A percentile compares a stretch with the other conserved stretches of the same genome.
These are phyloP conservation scores for Sitta carolinensis DNA, from an alignment of 2,797 vertebrate species.

Conservation along the genomic window DNA sequence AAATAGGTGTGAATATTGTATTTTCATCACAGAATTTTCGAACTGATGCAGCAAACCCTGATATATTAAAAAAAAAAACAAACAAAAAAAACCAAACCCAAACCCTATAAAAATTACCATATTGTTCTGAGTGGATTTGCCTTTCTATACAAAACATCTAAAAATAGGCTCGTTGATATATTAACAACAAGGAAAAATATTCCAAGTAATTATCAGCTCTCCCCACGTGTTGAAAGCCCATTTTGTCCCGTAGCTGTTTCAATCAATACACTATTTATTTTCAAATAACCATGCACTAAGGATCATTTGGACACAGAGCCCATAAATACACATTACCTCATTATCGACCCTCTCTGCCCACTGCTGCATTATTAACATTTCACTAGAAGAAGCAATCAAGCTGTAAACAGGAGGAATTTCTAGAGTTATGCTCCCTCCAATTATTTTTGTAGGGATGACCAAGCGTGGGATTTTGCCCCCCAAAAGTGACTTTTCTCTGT, in stretches of 20 bases:
- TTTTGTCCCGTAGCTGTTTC: not conserved
- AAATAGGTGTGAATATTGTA: not conserved
- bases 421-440: not conserved
- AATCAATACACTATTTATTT: constrained; percentile 62
- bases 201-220: constrained; percentile 41
- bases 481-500: not conserved
- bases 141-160: not conserved
- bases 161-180: not conserved
- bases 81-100: too few species aligned
- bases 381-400: constrained; percentile 47
- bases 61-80: not conserved
- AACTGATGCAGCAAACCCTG: not conserved
- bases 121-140: not conserved
- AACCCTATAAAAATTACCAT: not conserved
- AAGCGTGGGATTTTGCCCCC: not conserved
- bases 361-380: constrained; percentile 54
- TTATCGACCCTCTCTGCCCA: constrained; percentile 53
- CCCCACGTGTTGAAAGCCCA: not conserved
- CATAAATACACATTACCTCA: constrained; percentile 60
- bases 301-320: constrained; percentile 44
- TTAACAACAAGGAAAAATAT: not conserved
- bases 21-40: not conserved
- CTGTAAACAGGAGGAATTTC: constrained; percentile 20
- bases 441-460: not conserved
- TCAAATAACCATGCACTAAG: constrained; percentile 35